A percentile compares a stretch with the other conserved stretches of the same genome.
phyloP scores from a whole-genome alignment of 2,113 vertebrate species.

The Gadus macrocephalus region DNA sequence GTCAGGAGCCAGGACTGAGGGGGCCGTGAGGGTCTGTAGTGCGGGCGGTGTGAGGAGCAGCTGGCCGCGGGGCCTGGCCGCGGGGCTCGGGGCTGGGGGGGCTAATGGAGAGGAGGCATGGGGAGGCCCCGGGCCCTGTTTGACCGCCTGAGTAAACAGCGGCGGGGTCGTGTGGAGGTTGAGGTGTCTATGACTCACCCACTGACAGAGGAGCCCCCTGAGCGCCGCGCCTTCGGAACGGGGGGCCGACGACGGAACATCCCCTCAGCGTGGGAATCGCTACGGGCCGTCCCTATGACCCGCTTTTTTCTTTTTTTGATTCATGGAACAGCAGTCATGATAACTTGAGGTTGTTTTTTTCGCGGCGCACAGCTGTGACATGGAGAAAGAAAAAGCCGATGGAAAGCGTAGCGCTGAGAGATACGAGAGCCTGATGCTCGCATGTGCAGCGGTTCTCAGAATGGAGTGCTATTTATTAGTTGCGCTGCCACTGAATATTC shows the following conservation, averaged over 20 bases:
- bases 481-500: constrained; percentile 30
- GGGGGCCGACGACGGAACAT: not conserved
- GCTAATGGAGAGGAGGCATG: constrained; percentile 36
- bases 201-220: constrained; percentile 21
- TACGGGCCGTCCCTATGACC: not conserved
- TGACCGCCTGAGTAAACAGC: constrained; percentile 62
- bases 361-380: constrained; percentile 32
- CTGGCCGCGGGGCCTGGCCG: constrained; percentile 32
- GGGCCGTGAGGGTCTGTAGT: constrained; percentile 19
- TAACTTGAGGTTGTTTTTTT: constrained; percentile 14
- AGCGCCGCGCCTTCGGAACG: too few species aligned
- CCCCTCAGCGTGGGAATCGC: constrained; percentile 41
- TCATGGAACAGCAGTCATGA: not conserved
- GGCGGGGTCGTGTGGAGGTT: constrained; percentile 56
- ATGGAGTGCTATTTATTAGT: constrained; percentile 46
- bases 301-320: constrained; percentile 17
- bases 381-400: constrained; percentile 8
- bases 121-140: constrained; percentile 45
- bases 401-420: constrained; percentile 26
- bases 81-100: constrained; percentile 35
- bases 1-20: not conserved
- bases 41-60: constrained; percentile 26
- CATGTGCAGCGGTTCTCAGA: constrained; percentile 12
- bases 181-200: constrained; percentile 50
- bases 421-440: constrained; percentile 21